Base-by-base conservation (phyloP, 92 coral and sea anemone genomes). In the Zoanthus sociatus region DNA sequence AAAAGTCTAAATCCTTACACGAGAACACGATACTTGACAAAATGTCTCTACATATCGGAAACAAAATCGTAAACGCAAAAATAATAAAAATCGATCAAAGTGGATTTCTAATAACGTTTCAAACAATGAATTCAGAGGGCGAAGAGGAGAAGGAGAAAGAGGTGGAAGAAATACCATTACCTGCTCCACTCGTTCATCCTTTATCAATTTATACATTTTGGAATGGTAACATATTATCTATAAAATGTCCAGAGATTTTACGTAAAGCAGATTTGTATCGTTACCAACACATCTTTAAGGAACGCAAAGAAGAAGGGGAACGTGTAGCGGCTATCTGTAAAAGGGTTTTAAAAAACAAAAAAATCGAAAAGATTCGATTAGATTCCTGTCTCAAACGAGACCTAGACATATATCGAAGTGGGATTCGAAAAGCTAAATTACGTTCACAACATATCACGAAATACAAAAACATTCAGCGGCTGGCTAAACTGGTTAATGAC, bases 371-470 rank as follows among this genome's bases (percentile, higher is more conserved):
- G 6, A 5, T 68, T 1, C 6, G 73, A 18, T 8, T 68, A 0
- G 73, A 68, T 68, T 5, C 73, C 44, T 68, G 73, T 68, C 73
- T 68, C 2, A 68, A 68, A 68, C 73, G 73, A 68, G 73, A 68
- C 7, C 73, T 68, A 2, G 12, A 14, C 3, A 68, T 68, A 68
- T 68, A 68, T 14, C 12, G 17, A 12, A 56, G 64, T n/a, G 64
- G 64, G 6, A 56, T 56, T 11, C 64, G 16, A 12, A 56, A 56
- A 10, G 64, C 64, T 1, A 56, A 56, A 56, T n/a, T 56, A 5
- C 64, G 64, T 1, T 56, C 64, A 56, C 64, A 56, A 56, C 4
- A 12, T 2, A 12, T 56, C 64, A 10, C 6, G 4, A 56, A 56
- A 56, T 56, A 56, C 16, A 56, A 12, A 56, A 56, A 56, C 17